A percentile compares a stretch with the other conserved stretches of the same genome.
Evolutionary conservation across 2,113 vertebrate genomes (phyloP).

Genomic region (Callospermophilus lateralis): DNA sequence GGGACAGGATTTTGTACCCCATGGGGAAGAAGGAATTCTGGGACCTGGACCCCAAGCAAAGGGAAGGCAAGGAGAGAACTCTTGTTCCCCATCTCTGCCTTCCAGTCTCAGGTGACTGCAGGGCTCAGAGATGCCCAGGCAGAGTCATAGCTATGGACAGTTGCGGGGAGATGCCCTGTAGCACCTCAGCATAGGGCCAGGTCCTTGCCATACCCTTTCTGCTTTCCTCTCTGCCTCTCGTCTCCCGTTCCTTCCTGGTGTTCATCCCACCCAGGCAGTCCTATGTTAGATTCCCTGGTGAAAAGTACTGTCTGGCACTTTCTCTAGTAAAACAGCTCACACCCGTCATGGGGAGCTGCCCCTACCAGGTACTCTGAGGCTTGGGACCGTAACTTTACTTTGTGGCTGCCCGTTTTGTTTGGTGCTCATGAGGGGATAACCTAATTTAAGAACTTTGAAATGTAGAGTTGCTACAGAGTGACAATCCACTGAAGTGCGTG

Average conservation of each 20-base stretch:
- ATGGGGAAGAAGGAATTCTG: background rate
- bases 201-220: background rate
- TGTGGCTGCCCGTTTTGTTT: background rate
- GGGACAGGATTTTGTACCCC: background rate
- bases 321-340: background rate
- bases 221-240: background rate
- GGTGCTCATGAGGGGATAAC: background rate
- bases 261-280: too few species aligned
- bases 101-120: background rate
- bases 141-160: background rate
- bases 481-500: background rate
- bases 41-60: constrained; percentile 6
- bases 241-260: background rate
- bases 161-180: background rate
- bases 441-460: constrained; percentile 35
- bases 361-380: background rate
- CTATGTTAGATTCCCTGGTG: background rate
- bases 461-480: background rate
- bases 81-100: background rate
- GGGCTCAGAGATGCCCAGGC: background rate
- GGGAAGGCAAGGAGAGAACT: background rate
- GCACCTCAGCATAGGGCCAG: background rate
- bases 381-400: background rate
- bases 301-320: background rate
- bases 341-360: accelerated